Percentiles rank a stretch among this genome's conserved stretches.
These are phyloP conservation scores for Apodemus sylvaticus DNA, from an alignment of 2,113 vertebrate species.

Conservation along the genomic window DNA sequence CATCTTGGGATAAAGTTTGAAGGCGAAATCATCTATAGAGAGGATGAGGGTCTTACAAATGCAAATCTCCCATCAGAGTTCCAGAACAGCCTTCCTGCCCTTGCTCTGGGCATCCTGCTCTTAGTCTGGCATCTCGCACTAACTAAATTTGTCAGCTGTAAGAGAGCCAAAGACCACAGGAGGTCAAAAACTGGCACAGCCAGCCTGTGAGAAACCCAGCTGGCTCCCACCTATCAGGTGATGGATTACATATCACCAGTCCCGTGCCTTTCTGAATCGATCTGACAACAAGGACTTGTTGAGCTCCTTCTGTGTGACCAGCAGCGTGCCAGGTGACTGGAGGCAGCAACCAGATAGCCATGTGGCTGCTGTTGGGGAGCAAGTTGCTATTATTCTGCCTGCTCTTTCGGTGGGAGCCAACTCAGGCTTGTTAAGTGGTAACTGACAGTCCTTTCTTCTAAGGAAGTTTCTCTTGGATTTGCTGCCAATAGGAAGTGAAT, in stretches of 20 bases:
- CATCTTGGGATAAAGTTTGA: neutral
- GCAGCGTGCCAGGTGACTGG: constrained; percentile 46
- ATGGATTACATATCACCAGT: constrained; percentile 39
- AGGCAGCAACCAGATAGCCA: constrained; percentile 13
- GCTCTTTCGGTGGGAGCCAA: constrained; percentile 70
- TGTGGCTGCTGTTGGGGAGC: constrained; percentile 11
- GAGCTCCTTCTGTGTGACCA: constrained; percentile 15
- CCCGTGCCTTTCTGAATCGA: constrained; percentile 35
- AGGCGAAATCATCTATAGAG: neutral
- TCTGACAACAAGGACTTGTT: constrained; percentile 3
- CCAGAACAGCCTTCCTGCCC: neutral
- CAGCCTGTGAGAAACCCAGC: constrained; percentile 49
- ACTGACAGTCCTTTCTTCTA: constrained; percentile 72
- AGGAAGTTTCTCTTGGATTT: constrained; percentile 74
- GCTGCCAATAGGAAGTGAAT: constrained; percentile 77
- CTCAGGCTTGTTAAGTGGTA: constrained; percentile 74
- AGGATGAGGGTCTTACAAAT: neutral
- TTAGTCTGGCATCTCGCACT: neutral
- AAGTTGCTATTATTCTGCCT: constrained; percentile 44
- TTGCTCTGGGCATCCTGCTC: neutral
- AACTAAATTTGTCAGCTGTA: constrained; percentile 41
- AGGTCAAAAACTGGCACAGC: constrained; percentile 55
- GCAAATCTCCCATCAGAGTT: neutral
- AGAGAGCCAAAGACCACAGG: constrained; percentile 54
- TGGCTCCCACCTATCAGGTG: constrained; percentile 34